These are phyloP conservation scores for Tauraco erythrolophus DNA, from an alignment of 2,113 vertebrate genomes.

Conservation along the genomic window DNA sequence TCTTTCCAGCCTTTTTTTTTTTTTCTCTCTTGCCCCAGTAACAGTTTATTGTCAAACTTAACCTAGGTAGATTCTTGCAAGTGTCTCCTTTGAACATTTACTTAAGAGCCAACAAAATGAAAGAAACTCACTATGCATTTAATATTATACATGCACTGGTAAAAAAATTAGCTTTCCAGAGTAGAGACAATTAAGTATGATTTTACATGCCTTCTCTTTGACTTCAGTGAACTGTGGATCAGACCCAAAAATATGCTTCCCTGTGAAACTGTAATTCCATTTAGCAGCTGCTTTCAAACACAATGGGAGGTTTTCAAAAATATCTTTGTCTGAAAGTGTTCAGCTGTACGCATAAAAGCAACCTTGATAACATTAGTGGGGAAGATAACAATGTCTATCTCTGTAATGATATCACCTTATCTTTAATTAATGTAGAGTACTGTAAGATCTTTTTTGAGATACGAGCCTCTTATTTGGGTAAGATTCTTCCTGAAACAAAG, in stretches of 20 bases:
- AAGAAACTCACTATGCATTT: background rate
- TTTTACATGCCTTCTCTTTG: background rate
- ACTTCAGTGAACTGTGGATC: background rate
- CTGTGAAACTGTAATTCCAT: conserved; percentile 7
- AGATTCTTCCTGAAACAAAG: conserved; percentile 7
- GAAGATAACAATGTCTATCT: conserved; percentile 35
- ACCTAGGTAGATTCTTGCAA: background rate
- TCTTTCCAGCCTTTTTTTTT: background rate
- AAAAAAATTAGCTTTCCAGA: background rate
- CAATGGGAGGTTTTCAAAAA: conserved; percentile 45
- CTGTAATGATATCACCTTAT: conserved; percentile 37
- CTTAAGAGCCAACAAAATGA: background rate
- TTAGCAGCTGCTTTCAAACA: conserved; percentile 36
- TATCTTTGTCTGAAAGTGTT: conserved; percentile 33
- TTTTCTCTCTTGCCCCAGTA: background rate
- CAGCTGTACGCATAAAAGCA: conserved; percentile 24
- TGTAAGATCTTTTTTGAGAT: conserved; percentile 25
- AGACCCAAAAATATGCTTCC: background rate
- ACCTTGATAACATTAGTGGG: conserved; percentile 35
- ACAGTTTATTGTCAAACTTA: background rate
- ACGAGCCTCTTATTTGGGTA: background rate
- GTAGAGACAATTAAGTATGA: background rate
- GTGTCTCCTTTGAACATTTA: background rate
- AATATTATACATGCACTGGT: background rate
- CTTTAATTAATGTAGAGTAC: conserved; percentile 53